A percentile compares a stretch with the other conserved stretches of the same genome.
Conservation (phyloP, 2,797 vertebrate genomes). For the Cynodonichthys magdalenae region DNA sequence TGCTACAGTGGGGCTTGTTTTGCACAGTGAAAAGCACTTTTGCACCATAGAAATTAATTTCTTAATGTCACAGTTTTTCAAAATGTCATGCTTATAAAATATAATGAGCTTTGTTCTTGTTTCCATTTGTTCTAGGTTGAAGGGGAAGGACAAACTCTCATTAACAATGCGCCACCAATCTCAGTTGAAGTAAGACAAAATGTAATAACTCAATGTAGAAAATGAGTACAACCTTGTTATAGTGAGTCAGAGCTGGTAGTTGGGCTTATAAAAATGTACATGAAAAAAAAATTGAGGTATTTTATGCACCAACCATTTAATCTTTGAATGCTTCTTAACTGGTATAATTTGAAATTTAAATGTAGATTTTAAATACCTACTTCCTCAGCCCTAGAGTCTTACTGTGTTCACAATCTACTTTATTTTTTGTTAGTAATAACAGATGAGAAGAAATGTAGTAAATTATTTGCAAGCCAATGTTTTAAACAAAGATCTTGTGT, state of each 20-base stretch:
- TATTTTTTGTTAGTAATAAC: constrained; percentile 6
- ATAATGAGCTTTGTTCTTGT: constrained; percentile 67
- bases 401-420: constrained; percentile 17
- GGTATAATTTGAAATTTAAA: neutral
- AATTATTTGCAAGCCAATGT: too few species aligned
- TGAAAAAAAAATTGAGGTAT: neutral
- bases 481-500: too few species aligned
- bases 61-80: constrained; percentile 69
- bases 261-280: constrained; percentile 10
- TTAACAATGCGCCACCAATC: constrained; percentile 60
- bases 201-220: constrained; percentile 33
- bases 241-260: constrained; percentile 27
- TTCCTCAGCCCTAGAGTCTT: constrained; percentile 7
- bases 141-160: constrained; percentile 56
- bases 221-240: constrained; percentile 15
- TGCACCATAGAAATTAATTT: constrained; percentile 66
- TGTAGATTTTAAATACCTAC: neutral
- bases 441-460: too few species aligned
- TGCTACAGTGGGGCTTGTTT: constrained; percentile 43
- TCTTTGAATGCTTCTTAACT: neutral
- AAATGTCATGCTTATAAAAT: constrained; percentile 69
- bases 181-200: constrained; percentile 38
- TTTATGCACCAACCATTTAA: neutral
- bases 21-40: constrained; percentile 47
- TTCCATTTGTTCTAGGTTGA: constrained; percentile 56